Evolutionary conservation across 2,113 vertebrate species (phyloP), one percentile per base, ranked within the genome.

Genomic region (Grallaria varia): DNA sequence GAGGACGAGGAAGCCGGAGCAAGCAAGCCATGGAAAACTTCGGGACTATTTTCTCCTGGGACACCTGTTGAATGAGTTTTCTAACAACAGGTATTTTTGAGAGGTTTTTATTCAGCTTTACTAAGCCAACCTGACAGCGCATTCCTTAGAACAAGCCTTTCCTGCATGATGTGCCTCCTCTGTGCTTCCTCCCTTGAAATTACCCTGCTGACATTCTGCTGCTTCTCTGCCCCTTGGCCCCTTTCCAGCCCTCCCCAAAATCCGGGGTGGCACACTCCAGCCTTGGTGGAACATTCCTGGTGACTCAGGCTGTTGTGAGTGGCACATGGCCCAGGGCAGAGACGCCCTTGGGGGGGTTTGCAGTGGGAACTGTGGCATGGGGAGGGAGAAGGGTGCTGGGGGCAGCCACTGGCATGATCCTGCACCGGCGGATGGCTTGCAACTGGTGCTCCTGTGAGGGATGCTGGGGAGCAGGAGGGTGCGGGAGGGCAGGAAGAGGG

Each of bases 351-450:
- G 3, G 22, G 23, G 28, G 59, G 74, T 81, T 82, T 22, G 68
- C 44, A 42, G 9, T 7, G 67, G 82, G 64, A 52, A 52, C 6
- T 0, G 2, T 4, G 13, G 78, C 49, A 68, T 2, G 0, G 24
- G 74, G 22, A 66, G 68, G 31, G 33, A 78, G n/a, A 25, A 40
- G 31, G 25, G 30, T 49, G 39, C 53, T 3, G 2, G 62, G 62
- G 55, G 25, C 79, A 89, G 85, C 67, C 8, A 1, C 23, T 7
- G 88, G 53, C 39, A 12, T 15, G 15, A 15, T 39, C 52, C 58
- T 2, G 5, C 5, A 18, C 14, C 39, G 2, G 0, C 8, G 76
- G 21, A 21, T 1, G 1, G 37, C 40, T 64, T 49, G 35, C 49
- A 85, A 10, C 25, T 1, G 5, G 14, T 20, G 55, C 14, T 42